Conservation (phyloP, 2,113 vertebrate species). For the Apodemus sylvaticus region DNA sequence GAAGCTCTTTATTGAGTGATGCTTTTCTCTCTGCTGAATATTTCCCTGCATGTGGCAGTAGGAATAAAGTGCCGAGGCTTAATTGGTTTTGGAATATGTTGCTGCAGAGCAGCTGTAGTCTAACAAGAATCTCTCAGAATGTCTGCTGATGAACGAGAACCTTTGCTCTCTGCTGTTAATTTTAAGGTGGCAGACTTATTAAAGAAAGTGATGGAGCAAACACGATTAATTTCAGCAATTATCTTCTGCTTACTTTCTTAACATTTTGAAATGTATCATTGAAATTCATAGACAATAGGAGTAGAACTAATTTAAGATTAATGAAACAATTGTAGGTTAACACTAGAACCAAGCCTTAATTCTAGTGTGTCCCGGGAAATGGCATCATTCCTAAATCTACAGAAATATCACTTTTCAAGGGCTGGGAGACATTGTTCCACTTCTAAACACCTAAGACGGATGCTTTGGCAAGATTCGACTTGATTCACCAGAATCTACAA, state of each 20-base stretch:
- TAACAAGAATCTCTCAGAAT: not conserved
- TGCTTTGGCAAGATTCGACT: not conserved
- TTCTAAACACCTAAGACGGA: not conserved
- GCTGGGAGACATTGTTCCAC: not conserved
- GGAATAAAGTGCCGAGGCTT: not conserved
- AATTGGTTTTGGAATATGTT: not conserved
- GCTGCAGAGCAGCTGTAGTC: not conserved
- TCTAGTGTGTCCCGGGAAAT: slow-evolving; percentile 30
- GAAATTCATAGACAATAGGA: not conserved
- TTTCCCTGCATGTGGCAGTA: not conserved
- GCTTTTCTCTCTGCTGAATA: not conserved
- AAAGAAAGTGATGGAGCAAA: slow-evolving; percentile 1
- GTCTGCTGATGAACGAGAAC: not conserved
- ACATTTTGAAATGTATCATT: not conserved
- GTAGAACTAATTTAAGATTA: not conserved
- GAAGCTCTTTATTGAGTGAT: not conserved
- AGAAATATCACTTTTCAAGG: not conserved
- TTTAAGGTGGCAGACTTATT: not conserved
- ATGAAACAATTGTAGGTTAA: not conserved
- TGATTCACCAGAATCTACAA: not conserved
- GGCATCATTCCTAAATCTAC: not conserved
- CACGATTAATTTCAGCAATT: not conserved
- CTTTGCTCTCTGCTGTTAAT: not conserved
- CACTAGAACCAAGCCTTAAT: not conserved
- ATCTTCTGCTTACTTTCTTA: not conserved